Evolutionary conservation across 2,888 invertebrate species (phyloP).

Genomic region (Girardia tigrina): DNA sequence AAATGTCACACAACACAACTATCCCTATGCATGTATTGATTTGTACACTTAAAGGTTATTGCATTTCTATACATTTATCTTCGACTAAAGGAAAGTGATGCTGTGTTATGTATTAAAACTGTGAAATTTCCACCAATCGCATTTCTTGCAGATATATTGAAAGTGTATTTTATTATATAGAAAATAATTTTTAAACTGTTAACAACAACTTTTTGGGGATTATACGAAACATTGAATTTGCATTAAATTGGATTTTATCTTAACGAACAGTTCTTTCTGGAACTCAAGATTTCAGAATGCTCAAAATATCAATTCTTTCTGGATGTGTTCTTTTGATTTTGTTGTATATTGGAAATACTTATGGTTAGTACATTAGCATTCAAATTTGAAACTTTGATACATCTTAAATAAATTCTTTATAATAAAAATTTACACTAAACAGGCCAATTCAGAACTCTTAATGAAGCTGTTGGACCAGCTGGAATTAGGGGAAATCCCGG

Average conservation of each 20-base stretch:
- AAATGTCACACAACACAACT: neutral
- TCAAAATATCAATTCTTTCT: neutral
- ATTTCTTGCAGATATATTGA: neutral
- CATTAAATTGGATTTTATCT: neutral
- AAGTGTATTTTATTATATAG: neutral
- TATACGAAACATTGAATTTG: neutral
- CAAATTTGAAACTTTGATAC: neutral
- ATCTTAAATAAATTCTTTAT: too few species aligned
- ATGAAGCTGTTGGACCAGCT: neutral
- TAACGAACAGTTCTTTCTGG: neutral
- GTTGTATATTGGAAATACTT: neutral
- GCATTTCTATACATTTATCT: neutral
- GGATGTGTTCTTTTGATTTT: neutral
- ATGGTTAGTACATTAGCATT: neutral
- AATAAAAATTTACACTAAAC: too few species aligned
- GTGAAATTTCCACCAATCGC: neutral
- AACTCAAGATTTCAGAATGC: neutral
- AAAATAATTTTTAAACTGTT: neutral
- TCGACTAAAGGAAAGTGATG: neutral
- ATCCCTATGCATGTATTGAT: conserved; percentile 13
- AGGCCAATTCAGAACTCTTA: conserved; percentile 12
- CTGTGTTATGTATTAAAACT: neutral
- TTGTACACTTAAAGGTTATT: neutral
- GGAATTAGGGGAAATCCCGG: conserved; percentile 3
- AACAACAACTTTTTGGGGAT: neutral